Conservation (phyloP, 2,797 vertebrate species). For the Lophius americanus region DNA sequence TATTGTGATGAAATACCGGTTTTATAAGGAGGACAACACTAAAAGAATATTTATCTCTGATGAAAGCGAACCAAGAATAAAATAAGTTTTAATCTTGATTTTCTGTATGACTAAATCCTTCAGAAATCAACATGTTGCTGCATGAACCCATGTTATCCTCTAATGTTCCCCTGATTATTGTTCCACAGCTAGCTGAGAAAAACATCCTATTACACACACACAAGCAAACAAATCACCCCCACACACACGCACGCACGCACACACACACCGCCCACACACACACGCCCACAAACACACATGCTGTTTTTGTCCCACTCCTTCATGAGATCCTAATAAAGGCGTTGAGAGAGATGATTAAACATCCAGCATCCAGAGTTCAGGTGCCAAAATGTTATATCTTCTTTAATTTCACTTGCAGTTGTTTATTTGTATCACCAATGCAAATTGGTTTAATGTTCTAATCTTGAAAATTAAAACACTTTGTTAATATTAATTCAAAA, state of each 20-base stretch:
- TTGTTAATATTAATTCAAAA: too few species aligned
- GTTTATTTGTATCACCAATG: not conserved
- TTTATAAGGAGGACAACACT: constrained; percentile 11
- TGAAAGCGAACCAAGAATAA: not conserved
- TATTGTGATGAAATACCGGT: not conserved
- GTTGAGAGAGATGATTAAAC: not conserved
- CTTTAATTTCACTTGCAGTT: not conserved
- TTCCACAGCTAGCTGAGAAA: not conserved
- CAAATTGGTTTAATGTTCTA: not conserved
- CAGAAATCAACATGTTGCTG: not conserved
- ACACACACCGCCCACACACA: too few species aligned
- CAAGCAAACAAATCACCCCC: too few species aligned
- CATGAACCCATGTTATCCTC: not conserved
- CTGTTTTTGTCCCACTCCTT: not conserved
- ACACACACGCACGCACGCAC: not conserved
- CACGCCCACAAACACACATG: not conserved
- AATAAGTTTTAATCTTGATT: not conserved
- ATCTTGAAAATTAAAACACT: too few species aligned
- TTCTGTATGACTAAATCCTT: not conserved
- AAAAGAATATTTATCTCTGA: not conserved
- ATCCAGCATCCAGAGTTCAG: not conserved
- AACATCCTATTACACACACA: not conserved
- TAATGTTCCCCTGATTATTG: not conserved
- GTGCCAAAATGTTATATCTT: not conserved
- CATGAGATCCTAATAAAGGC: not conserved